These are phyloP conservation scores for Pseudochromis fuscus DNA, from an alignment of 2,797 vertebrate species.

Conservation along the genomic window DNA sequence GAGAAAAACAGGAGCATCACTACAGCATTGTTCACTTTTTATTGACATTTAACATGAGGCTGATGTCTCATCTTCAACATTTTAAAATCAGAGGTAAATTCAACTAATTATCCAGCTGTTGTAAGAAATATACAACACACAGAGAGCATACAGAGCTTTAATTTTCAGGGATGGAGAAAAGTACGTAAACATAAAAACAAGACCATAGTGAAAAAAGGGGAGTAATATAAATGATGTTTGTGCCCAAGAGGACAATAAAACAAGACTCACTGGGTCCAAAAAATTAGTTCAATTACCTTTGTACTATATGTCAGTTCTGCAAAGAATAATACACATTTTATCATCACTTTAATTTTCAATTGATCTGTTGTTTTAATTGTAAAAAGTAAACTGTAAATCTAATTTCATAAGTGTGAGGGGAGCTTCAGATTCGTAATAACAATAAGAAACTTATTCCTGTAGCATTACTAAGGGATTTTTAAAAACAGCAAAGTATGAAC, in stretches of 20 bases:
- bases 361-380: no score
- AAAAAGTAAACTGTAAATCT: no score
- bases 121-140: background rate
- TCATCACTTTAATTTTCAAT: no score
- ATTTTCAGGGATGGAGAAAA: background rate
- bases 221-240: background rate
- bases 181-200: background rate
- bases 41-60: no score
- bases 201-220: background rate
- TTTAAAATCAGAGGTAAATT: background rate
- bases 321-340: no score
- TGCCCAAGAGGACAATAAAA: no score
- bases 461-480: background rate
- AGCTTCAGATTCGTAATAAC: no score
- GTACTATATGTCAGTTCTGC: no score
- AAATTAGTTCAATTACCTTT: no score
- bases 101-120: background rate
- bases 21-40: background rate
- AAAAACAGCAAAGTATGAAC: background rate
- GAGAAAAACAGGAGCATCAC: background rate
- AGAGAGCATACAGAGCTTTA: background rate
- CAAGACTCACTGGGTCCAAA: no score
- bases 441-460: background rate
- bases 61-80: background rate
- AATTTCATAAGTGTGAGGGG: no score